Conservation (phyloP, 2,888 invertebrate genomes). For the Drosophila sordidula region DNA sequence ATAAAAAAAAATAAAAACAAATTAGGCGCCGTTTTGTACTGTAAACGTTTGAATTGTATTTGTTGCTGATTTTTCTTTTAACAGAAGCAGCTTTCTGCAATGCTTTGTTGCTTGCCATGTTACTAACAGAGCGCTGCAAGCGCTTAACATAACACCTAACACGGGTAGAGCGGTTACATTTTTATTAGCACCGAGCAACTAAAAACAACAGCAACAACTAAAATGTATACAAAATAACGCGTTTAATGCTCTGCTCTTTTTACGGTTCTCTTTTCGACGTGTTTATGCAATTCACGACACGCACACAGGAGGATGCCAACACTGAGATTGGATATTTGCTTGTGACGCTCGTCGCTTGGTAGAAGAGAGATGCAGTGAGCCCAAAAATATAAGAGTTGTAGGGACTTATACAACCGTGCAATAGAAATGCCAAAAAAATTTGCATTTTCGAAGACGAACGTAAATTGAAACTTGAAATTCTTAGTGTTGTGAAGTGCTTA, state of each 20-base stretch:
- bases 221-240: conserved; percentile 71
- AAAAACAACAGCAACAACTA: conserved; percentile 20
- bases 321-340: conserved; percentile 89
- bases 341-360: conserved; percentile 88
- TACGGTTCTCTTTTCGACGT: conserved; percentile 56
- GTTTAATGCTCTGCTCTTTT: conserved; percentile 70
- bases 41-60: conserved; percentile 21
- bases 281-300: conserved; percentile 37
- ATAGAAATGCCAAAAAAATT: conserved; percentile 64
- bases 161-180: conserved; percentile 41
- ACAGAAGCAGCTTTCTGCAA: conserved; percentile 19
- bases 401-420: conserved; percentile 41
- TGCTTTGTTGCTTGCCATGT: conserved; percentile 44
- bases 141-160: conserved; percentile 44
- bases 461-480: conserved; percentile 38
- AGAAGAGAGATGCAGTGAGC: conserved; percentile 48
- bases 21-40: conserved; percentile 28
- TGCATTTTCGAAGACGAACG: conserved; percentile 47
- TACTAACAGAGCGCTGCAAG: conserved; percentile 55
- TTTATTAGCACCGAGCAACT: conserved; percentile 28
- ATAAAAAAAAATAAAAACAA: conserved; percentile 36
- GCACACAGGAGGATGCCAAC: conserved; percentile 88
- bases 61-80: conserved; percentile 5
- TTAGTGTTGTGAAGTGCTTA: conserved; percentile 51
- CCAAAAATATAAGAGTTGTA: conserved; percentile 17